These are phyloP conservation scores for Drosophila equinoxialis DNA, from an alignment of 1,140 invertebrate species.

Conservation along the genomic window DNA sequence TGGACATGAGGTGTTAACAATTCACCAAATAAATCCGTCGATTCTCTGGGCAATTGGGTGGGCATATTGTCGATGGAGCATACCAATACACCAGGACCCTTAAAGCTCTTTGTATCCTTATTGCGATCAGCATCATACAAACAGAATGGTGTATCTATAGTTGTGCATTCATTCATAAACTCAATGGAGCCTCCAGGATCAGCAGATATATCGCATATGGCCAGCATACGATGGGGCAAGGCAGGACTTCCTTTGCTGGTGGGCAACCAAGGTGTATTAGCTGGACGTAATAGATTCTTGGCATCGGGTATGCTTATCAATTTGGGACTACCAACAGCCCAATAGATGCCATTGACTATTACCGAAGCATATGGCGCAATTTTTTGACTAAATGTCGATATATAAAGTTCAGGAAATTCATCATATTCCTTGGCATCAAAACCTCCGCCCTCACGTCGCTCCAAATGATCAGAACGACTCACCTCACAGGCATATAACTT, in stretches of 20 bases:
- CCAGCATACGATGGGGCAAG: slow-evolving; percentile 94
- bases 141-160: slow-evolving; percentile 99
- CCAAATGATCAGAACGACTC: slow-evolving; percentile 94
- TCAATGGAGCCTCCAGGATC: slow-evolving; percentile 99
- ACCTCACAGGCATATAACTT: slow-evolving; percentile 98
- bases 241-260: slow-evolving; percentile 92
- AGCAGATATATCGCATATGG: slow-evolving; percentile 98
- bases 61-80: slow-evolving; percentile 99
- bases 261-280: slow-evolving; percentile 96
- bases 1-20: slow-evolving; percentile 94
- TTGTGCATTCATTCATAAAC: slow-evolving; percentile 99
- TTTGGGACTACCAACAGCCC: slow-evolving; percentile 98
- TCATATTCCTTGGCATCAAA: slow-evolving; percentile 97
- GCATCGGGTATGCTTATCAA: slow-evolving; percentile 98
- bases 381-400: slow-evolving; percentile 98
- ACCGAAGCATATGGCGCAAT: slow-evolving; percentile 99
- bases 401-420: slow-evolving; percentile 95
- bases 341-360: slow-evolving; percentile 99
- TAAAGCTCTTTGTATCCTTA: slow-evolving; percentile 97
- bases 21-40: slow-evolving; percentile 99
- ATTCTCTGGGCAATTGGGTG: slow-evolving; percentile 97
- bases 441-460: slow-evolving; percentile 94
- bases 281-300: slow-evolving; percentile 94
- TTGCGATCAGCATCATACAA: slow-evolving; percentile 99
- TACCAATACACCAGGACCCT: slow-evolving; percentile 97